phyloP scores from a whole-genome alignment of 1,140 invertebrate species.

The Cherax destructor region DNA sequence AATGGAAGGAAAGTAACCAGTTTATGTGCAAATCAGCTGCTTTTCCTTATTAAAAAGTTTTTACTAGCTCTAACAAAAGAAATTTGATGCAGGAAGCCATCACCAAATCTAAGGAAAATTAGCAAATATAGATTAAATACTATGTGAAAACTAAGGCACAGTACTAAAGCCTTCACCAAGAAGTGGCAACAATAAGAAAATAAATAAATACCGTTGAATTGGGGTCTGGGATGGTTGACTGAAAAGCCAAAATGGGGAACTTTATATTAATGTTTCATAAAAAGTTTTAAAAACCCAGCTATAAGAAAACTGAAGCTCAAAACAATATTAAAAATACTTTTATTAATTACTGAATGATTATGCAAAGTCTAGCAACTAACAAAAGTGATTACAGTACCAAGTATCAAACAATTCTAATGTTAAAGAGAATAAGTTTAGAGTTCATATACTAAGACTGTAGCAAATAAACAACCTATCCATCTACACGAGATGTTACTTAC shows the following conservation, averaged over 20 bases:
- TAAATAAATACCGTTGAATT: constrained; percentile 64
- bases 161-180: background rate
- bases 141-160: background rate
- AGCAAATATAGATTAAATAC: background rate
- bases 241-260: constrained; percentile 29
- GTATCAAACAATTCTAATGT: background rate
- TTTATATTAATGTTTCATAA: background rate
- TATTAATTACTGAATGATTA: background rate
- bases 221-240: constrained; percentile 63
- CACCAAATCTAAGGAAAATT: background rate
- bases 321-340: background rate
- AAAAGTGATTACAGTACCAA: background rate
- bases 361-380: background rate
- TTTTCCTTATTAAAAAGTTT: no score
- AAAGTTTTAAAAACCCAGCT: background rate
- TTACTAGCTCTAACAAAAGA: no score
- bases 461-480: background rate
- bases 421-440: background rate
- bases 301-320: background rate
- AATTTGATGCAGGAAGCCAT: no score
- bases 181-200: constrained; percentile 15
- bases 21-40: no score
- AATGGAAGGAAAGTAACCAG: no score
- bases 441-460: background rate
- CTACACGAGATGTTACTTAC: constrained; percentile 80